Conservation (phyloP, 2,888 invertebrate genomes). For the Scrobipalpa costella region DNA sequence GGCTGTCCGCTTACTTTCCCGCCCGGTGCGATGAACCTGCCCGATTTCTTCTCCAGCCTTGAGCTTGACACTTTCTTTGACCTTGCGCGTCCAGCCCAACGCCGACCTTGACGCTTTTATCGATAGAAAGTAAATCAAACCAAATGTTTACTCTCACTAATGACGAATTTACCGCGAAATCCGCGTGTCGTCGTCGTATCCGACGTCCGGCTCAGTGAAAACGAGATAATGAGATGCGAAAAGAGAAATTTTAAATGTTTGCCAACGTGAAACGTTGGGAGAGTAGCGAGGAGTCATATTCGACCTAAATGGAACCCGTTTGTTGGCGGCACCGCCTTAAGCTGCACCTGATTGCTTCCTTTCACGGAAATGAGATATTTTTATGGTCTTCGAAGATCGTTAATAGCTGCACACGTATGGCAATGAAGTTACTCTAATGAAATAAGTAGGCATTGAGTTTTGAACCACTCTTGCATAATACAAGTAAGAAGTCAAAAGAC, state of each 20-base stretch:
- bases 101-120: conserved; percentile 65
- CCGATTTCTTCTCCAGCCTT: conserved; percentile 78
- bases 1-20: conserved; percentile 71
- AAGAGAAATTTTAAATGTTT: conserved; percentile 80
- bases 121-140: conserved; percentile 70
- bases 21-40: conserved; percentile 70
- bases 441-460: not conserved
- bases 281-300: conserved; percentile 70
- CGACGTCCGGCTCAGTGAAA: conserved; percentile 70
- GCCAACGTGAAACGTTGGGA: conserved; percentile 73
- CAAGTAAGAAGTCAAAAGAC: not conserved
- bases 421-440: not conserved
- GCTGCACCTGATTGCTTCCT: conserved; percentile 49
- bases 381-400: conserved; percentile 14
- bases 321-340: conserved; percentile 51
- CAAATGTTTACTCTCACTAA: conserved; percentile 74
- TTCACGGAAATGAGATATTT: conserved; percentile 44
- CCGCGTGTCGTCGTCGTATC: conserved; percentile 51
- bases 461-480: conserved; percentile 26
- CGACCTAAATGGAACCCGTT: conserved; percentile 75
- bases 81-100: conserved; percentile 60
- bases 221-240: conserved; percentile 77
- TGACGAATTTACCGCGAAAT: conserved; percentile 68
- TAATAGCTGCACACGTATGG: not conserved
- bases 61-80: conserved; percentile 81